Percentiles rank a stretch among this genome's conserved stretches.
phyloP scores from a whole-genome alignment of 1,140 invertebrate species.

The Microplitis demolitor region DNA sequence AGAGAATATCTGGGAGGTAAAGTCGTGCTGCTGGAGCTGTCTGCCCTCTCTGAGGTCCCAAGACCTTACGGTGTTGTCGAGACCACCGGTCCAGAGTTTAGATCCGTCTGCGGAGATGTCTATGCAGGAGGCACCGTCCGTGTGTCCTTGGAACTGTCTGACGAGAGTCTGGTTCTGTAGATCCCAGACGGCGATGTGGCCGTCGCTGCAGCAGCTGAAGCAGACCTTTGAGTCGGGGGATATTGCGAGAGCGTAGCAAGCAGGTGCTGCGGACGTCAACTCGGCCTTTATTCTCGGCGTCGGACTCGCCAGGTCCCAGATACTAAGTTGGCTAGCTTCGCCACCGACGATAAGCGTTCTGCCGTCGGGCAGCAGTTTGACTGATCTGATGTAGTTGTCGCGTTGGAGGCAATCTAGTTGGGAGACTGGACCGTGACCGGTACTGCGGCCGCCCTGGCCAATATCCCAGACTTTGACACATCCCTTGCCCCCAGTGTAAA shows the following conservation, averaged over 20 bases:
- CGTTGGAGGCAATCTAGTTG: slow-evolving; percentile 84
- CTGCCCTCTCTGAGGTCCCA: slow-evolving; percentile 93
- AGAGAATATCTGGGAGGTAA: slow-evolving; percentile 90
- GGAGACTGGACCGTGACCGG: slow-evolving; percentile 73
- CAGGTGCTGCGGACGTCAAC: slow-evolving; percentile 89
- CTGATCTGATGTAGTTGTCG: slow-evolving; percentile 90
- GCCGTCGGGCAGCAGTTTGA: slow-evolving; percentile 89
- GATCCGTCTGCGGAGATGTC: slow-evolving; percentile 95
- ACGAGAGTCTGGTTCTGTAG: slow-evolving; percentile 92
- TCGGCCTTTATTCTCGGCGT: slow-evolving; percentile 92
- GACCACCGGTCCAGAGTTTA: slow-evolving; percentile 94
- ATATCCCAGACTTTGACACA: slow-evolving; percentile 90
- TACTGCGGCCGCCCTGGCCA: slow-evolving; percentile 67
- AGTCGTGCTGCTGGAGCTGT: slow-evolving; percentile 89
- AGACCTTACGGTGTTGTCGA: slow-evolving; percentile 92
- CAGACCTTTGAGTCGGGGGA: slow-evolving; percentile 91
- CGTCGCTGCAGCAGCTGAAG: slow-evolving; percentile 97
- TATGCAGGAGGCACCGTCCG: slow-evolving; percentile 95
- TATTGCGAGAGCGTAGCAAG: slow-evolving; percentile 90
- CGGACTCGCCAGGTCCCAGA: slow-evolving; percentile 85
- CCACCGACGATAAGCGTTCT: slow-evolving; percentile 90
- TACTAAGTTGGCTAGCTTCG: slow-evolving; percentile 86
- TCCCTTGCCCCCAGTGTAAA: slow-evolving; percentile 89
- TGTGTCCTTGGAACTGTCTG: slow-evolving; percentile 90
- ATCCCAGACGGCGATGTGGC: slow-evolving; percentile 97